Evolutionary conservation across 2,797 vertebrate species (phyloP).

Genomic region (Argya squamiceps): DNA sequence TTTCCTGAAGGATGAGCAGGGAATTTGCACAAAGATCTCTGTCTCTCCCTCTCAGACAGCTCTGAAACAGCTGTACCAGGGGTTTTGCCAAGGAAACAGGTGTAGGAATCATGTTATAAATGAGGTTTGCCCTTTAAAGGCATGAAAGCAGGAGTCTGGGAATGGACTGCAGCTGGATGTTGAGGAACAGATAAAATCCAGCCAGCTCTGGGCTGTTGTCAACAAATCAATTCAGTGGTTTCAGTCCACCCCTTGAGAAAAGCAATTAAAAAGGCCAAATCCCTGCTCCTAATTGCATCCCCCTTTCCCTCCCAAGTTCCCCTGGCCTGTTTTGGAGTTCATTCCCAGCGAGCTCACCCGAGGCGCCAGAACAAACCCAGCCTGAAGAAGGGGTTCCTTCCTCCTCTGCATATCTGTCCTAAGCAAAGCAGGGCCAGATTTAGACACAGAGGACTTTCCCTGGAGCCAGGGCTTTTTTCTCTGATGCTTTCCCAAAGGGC

Average conservation of each 20-base stretch:
- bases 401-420: constrained; percentile 47
- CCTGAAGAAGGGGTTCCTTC: constrained; percentile 44
- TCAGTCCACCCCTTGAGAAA: not conserved
- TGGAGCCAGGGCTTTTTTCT: constrained; percentile 55
- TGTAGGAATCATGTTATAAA: not conserved
- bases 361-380: constrained; percentile 38
- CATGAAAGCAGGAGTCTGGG: not conserved
- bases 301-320: not conserved
- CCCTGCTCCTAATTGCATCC: not conserved
- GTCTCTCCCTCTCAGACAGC: not conserved
- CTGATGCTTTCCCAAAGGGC: constrained; percentile 58
- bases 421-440: constrained; percentile 58
- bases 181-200: not conserved
- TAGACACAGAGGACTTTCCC: constrained; percentile 47
- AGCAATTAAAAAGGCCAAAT: not conserved
- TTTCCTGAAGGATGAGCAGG: not conserved
- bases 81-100: not conserved
- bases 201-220: not conserved
- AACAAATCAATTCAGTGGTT: not conserved
- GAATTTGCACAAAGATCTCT: not conserved
- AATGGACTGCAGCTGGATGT: not conserved
- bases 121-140: not conserved
- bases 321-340: not conserved
- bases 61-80: not conserved
- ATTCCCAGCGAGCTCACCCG: constrained; percentile 4